phyloP scores from a whole-genome alignment of 2,113 vertebrate genomes.

The Malurus elegans region DNA sequence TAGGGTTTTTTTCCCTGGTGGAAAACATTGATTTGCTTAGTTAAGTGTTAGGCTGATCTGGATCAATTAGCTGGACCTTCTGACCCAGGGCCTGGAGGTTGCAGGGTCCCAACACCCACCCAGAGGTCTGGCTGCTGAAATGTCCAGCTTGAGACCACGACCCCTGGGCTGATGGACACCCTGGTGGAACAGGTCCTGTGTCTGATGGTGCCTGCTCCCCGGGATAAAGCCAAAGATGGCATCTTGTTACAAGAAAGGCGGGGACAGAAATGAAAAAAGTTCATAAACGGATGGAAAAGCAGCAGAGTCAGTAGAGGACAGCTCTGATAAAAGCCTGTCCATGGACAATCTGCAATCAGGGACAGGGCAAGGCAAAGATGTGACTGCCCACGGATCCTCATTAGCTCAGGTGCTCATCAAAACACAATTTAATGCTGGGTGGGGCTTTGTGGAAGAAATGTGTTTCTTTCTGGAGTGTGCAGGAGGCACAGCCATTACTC shows the following conservation, averaged over 20 bases:
- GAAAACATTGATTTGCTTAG: neutral
- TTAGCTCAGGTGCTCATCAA: neutral
- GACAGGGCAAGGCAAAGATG: accelerated
- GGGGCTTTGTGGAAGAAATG: neutral
- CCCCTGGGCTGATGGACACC: neutral
- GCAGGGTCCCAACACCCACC: accelerated
- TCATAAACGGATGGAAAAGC: accelerated
- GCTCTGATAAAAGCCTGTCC: neutral
- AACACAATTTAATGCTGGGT: neutral
- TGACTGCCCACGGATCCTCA: neutral
- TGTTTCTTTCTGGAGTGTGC: neutral
- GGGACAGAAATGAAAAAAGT: neutral
- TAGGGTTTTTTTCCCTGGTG: neutral
- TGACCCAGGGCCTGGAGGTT: neutral
- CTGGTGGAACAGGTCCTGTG: accelerated
- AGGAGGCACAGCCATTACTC: neutral
- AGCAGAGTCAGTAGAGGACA: neutral
- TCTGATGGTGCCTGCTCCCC: neutral
- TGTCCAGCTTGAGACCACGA: accelerated
- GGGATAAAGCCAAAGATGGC: neutral
- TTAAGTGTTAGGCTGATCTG: neutral
- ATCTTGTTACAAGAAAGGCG: neutral
- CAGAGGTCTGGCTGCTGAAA: neutral
- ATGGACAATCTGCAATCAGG: neutral
- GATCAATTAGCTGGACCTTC: neutral